Evolutionary conservation across 2,797 vertebrate genomes (phyloP).

Genomic region (Crenuchus spilurus): DNA sequence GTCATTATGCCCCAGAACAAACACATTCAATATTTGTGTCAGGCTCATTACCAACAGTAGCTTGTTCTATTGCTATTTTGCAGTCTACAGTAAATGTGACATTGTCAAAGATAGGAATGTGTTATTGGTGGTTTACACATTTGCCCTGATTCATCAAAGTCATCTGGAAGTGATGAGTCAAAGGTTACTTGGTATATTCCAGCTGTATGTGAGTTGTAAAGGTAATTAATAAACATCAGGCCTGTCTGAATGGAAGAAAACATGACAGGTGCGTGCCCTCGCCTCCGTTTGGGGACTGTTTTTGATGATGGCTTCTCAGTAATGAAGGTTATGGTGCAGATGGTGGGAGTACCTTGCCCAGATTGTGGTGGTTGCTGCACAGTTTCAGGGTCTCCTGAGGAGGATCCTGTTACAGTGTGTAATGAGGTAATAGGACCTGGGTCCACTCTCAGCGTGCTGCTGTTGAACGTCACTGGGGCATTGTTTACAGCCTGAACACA

Average conservation of each 20-base stretch:
- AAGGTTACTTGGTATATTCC: no score
- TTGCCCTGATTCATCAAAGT: no score
- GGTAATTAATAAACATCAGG: no score
- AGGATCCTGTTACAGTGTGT: constrained; percentile 67
- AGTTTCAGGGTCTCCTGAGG: constrained; percentile 57
- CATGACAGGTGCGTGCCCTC: constrained; percentile 13
- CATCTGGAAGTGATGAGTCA: no score
- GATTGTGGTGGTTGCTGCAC: constrained; percentile 53
- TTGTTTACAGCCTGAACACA: constrained; percentile 53
- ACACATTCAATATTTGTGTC: constrained; percentile 15
- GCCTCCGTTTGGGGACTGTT: constrained; percentile 1
- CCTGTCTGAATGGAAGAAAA: constrained; percentile 2
- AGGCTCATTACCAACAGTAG: not conserved
- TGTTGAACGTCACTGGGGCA: constrained; percentile 49
- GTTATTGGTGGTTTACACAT: no score
- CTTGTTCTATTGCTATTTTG: no score
- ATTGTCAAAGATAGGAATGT: no score
- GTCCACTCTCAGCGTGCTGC: constrained; percentile 39
- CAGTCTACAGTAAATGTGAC: no score
- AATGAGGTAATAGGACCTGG: constrained; percentile 71
- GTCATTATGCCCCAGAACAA: not conserved
- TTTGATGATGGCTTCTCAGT: not conserved
- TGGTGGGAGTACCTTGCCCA: constrained; percentile 41
- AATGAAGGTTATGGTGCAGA: constrained; percentile 22
- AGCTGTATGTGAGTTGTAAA: no score